Conservation (phyloP, 2,797 vertebrate genomes). For the Peromyscus nudipes region DNA sequence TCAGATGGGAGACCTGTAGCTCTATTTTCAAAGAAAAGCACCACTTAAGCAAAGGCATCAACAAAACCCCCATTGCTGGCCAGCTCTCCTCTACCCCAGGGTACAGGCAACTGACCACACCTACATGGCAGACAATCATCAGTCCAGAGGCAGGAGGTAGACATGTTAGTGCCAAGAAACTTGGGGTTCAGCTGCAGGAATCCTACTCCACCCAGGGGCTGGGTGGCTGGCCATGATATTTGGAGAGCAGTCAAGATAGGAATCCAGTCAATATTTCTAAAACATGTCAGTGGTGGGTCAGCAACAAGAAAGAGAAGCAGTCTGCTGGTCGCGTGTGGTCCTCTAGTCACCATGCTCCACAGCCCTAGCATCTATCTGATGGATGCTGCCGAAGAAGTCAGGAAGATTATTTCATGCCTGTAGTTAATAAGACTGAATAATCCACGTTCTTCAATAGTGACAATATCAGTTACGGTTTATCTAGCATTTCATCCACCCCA, state of each 20-base stretch:
- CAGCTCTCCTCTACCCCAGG: background rate
- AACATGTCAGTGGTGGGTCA: background rate
- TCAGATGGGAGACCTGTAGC: background rate
- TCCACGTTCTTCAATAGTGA: background rate
- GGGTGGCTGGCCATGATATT: background rate
- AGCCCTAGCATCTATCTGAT: background rate
- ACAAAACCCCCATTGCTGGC: background rate
- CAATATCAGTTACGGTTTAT: background rate
- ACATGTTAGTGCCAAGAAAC: background rate
- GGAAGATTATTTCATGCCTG: background rate
- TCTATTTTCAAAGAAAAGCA: slow-evolving; percentile 54
- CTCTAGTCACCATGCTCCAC: background rate
- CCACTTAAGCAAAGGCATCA: background rate
- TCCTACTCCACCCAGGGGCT: background rate
- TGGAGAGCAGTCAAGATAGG: background rate
- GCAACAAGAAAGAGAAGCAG: background rate
- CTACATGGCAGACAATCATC: background rate
- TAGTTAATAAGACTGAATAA: background rate
- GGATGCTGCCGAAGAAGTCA: background rate
- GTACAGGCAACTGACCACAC: background rate
- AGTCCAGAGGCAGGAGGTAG: background rate
- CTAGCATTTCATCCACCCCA: background rate
- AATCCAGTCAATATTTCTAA: background rate
- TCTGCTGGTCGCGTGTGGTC: background rate
- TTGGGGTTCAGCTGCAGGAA: background rate